Base-by-base conservation (phyloP, 1,140 invertebrate genomes). In the Drosophila ananassae region DNA sequence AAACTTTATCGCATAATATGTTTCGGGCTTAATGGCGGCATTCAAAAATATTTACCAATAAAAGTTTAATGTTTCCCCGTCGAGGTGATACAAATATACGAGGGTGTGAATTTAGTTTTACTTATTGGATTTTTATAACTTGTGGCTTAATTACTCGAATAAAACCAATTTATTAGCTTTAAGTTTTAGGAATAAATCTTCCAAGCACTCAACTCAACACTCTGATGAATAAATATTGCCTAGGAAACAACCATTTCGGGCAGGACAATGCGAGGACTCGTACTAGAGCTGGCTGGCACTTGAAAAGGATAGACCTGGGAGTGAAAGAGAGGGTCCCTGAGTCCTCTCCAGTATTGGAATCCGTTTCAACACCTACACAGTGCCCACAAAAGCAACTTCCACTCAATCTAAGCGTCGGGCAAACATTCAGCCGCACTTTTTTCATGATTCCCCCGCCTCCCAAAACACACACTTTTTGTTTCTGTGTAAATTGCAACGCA, bases 401-500 rank as follows among this genome's bases (percentile, higher is more conserved):
- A 87, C 81, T 87, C 77, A 68, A 85, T 85, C 82, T 87, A 72
- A 85, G 74, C 81, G 77, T 61, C 62, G 76, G 76, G 84, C 82
- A 85, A 87, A 78, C 77, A 64, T 57, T 84, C 64, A 72, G 57
- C n/a, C 61, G 47, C 61, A 85, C 63, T 71, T 61, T 58, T 59
- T 37, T 28, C 17, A 50, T 22, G 44, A 47, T 47, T 2, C 44
- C 44, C 44, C 41, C 13, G 2, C 34, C 34, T n/a, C 34, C 8
- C n/a, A n/a, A n/a, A 8, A 3, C 34, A 6, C 9, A 37, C 4
- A 12, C 5, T 37, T 32, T 76, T 50, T 68, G 72, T 62, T 64
- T 76, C 69, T 80, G 77, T 85, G 81, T 85, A 85, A 85, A 85
- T 85, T 87, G 81, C 78, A 87, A 78, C 82, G 75, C 82, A 85